A percentile compares a stretch with the other conserved stretches of the same genome.
Evolutionary conservation across 2,888 invertebrate species (phyloP).

Genomic region (Liposcelis brunnea): DNA sequence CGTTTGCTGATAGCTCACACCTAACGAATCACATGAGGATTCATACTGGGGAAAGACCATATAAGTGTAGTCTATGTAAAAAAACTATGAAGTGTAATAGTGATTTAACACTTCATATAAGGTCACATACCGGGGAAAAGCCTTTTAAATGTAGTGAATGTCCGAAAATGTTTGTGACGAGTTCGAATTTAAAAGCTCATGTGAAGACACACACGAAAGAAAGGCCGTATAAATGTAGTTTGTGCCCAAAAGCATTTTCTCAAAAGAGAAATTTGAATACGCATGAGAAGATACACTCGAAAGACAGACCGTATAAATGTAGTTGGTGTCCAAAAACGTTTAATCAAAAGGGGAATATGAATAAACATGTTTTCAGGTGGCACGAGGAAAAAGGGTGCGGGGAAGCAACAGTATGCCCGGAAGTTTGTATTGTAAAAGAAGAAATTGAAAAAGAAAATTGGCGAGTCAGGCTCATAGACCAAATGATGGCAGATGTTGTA

Average conservation of each 20-base stretch:
- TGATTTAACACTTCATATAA: not conserved
- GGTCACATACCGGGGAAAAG: constrained; percentile 3
- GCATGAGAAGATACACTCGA: not conserved
- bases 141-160: constrained; percentile 5
- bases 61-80: constrained; percentile 4
- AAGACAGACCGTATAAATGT: constrained; percentile 6
- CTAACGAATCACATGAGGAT: not conserved
- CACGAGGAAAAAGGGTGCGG: too few species aligned
- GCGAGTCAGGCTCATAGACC: too few species aligned
- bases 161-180: not conserved
- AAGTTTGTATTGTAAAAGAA: too few species aligned
- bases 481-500: too few species aligned
- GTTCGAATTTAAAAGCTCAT: not conserved
- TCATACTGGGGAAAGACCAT: constrained; percentile 6
- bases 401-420: too few species aligned
- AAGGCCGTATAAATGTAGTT: constrained; percentile 4
- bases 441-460: too few species aligned
- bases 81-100: too few species aligned
- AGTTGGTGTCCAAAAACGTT: not conserved
- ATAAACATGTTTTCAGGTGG: too few species aligned
- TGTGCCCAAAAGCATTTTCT: not conserved
- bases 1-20: not conserved
- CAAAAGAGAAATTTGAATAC: too few species aligned
- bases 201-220: constrained; percentile 1
- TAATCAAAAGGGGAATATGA: too few species aligned